Evolutionary conservation across 2,113 vertebrate genomes (phyloP).

Genomic region (Cyanocitta stelleri): DNA sequence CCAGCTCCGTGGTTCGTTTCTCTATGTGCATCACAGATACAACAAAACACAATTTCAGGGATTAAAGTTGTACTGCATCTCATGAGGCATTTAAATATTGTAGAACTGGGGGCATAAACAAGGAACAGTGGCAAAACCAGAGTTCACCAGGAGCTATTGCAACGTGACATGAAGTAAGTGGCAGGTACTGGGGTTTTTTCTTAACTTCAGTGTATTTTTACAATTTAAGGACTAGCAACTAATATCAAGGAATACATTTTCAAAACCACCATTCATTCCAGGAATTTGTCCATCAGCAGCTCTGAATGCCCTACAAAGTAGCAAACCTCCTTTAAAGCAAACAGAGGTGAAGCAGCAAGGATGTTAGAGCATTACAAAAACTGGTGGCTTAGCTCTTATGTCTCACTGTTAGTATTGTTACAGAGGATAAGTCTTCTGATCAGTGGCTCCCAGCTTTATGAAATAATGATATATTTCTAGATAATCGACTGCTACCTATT

Average conservation of each 20-base stretch:
- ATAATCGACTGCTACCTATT: conserved; percentile 20
- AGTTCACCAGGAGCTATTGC: not conserved
- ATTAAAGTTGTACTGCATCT: not conserved
- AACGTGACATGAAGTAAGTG: not conserved
- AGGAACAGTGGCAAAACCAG: not conserved
- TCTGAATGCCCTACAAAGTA: not conserved
- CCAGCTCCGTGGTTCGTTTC: accelerated
- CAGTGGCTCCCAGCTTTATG: not conserved
- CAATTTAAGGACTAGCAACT: not conserved
- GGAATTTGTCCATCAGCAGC: not conserved
- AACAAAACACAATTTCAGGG: not conserved
- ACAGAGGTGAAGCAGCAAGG: not conserved
- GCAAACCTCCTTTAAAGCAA: not conserved
- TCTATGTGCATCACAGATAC: not conserved
- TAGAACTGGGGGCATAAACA: not conserved
- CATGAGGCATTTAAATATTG: not conserved
- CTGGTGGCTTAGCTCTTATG: not conserved
- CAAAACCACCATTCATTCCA: not conserved
- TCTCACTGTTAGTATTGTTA: not conserved
- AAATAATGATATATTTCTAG: conserved; percentile 1
- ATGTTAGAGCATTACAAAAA: not conserved
- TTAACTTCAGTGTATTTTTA: not conserved
- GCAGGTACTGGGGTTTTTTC: not conserved
- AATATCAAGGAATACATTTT: not conserved
- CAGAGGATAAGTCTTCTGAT: not conserved